phyloP scores from a whole-genome alignment of 1,140 invertebrate species.

The Cydia fagiglandana region DNA sequence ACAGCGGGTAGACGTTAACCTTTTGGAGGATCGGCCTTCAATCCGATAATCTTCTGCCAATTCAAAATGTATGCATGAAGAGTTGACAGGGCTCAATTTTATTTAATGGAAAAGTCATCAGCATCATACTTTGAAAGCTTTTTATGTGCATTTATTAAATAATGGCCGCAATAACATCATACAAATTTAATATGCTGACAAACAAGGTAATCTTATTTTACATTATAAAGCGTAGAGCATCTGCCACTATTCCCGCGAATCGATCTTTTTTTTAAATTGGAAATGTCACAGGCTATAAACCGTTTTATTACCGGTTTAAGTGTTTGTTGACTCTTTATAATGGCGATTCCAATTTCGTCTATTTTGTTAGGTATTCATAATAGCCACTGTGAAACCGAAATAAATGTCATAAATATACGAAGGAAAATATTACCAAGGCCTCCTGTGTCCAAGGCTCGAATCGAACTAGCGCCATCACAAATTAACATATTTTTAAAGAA shows the following conservation, averaged over 20 bases:
- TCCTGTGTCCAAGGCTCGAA: too few relatives aligned
- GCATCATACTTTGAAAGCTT: not conserved
- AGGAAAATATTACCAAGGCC: too few relatives aligned
- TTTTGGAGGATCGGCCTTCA: not conserved
- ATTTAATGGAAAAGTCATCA: constrained; percentile 31
- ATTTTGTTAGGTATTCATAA: not conserved
- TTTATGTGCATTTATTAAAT: constrained; percentile 30
- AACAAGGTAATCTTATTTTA: constrained; percentile 39
- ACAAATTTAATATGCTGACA: constrained; percentile 32
- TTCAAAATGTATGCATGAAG: constrained; percentile 20
- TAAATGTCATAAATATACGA: too few relatives aligned
- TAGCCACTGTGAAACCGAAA: too few relatives aligned
- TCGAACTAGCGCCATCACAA: too few relatives aligned
- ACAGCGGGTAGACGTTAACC: not conserved
- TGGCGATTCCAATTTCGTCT: constrained; percentile 46
- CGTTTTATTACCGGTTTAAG: constrained; percentile 59
- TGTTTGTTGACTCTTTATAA: constrained; percentile 52
- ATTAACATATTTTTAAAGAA: too few relatives aligned
- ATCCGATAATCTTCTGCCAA: not conserved
- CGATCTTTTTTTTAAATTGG: constrained; percentile 63
- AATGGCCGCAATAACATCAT: constrained; percentile 20
- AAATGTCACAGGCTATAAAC: constrained; percentile 58
- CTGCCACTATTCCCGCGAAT: not conserved
- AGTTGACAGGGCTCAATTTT: constrained; percentile 21
- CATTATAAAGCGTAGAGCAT: constrained; percentile 38